These are phyloP conservation scores for Macrotus californicus DNA, from an alignment of 2,113 vertebrate species.

Conservation along the genomic window DNA sequence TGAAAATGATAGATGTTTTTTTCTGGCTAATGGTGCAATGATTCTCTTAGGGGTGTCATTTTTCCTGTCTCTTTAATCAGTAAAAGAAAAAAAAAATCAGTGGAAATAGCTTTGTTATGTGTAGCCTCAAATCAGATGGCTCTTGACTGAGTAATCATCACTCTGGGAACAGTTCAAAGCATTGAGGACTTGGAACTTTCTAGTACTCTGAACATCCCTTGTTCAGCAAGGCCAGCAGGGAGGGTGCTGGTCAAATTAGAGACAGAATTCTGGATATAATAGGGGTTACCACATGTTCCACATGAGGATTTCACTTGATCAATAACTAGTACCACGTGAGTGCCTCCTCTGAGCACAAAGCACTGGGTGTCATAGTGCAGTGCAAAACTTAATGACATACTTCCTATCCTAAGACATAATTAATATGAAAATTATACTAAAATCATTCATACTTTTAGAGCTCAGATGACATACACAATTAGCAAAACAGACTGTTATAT, in stretches of 20 bases:
- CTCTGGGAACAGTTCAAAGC: conserved; percentile 10
- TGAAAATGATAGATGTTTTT: background rate
- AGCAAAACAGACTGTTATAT: background rate
- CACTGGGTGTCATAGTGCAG: accelerated
- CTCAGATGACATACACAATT: background rate
- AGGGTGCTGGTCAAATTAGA: background rate
- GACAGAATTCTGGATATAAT: background rate
- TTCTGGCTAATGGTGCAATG: background rate
- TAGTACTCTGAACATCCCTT: background rate
- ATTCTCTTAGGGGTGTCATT: background rate
- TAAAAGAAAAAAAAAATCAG: conserved; percentile 42
- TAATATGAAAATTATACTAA: background rate
- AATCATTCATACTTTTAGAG: background rate
- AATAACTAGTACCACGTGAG: background rate
- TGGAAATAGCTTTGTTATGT: conserved; percentile 15
- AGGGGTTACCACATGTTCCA: background rate
- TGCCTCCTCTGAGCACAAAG: background rate
- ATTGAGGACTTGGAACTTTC: conserved; percentile 10
- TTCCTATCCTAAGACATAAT: background rate
- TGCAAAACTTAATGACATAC: background rate
- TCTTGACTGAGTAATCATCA: background rate
- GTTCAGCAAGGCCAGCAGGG: background rate
- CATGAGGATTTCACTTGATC: background rate
- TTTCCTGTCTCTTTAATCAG: conserved; percentile 27
- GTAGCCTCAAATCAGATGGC: background rate